Conservation (phyloP, 2,888 invertebrate genomes). For the Strigamia crassipes region DNA sequence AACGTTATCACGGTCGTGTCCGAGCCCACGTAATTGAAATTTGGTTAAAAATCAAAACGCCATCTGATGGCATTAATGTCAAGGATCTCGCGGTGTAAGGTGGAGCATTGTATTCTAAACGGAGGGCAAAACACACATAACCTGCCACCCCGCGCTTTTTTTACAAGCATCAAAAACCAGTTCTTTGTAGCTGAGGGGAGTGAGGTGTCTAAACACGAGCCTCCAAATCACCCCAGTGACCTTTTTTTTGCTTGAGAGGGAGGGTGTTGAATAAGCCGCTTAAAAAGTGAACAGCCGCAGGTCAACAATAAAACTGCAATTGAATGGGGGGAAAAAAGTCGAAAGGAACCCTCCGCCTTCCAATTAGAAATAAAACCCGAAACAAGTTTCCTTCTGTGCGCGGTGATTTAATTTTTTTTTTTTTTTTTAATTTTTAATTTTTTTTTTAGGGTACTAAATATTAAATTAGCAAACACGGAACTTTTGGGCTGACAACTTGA, state of each 20-base stretch:
- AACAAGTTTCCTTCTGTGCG: not conserved
- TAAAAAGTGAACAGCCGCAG: slow-evolving; percentile 34
- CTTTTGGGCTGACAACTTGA: no score
- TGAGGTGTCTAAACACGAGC: slow-evolving; percentile 24
- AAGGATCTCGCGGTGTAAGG: not conserved
- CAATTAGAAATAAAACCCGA: not conserved
- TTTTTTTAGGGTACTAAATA: no score
- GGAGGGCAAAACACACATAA: not conserved
- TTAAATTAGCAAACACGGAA: no score
- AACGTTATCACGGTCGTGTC: no score
- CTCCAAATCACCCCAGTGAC: slow-evolving; percentile 15
- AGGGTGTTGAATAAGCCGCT: slow-evolving; percentile 5
- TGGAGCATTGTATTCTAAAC: not conserved
- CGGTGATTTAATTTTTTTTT: not conserved
- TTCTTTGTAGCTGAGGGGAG: slow-evolving; percentile 19
- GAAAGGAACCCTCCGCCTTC: not conserved
- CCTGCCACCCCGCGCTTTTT: not conserved
- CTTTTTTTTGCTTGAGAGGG: slow-evolving; percentile 24
- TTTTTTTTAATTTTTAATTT: no score
- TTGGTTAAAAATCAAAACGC: no score
- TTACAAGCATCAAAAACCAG: slow-evolving; percentile 11
- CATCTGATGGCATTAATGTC: not conserved
- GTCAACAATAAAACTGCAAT: slow-evolving; percentile 19
- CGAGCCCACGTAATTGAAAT: no score
- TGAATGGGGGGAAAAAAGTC: slow-evolving; percentile 5